Base-by-base conservation (phyloP, 2,797 vertebrate genomes). In the Paguma larvata region DNA sequence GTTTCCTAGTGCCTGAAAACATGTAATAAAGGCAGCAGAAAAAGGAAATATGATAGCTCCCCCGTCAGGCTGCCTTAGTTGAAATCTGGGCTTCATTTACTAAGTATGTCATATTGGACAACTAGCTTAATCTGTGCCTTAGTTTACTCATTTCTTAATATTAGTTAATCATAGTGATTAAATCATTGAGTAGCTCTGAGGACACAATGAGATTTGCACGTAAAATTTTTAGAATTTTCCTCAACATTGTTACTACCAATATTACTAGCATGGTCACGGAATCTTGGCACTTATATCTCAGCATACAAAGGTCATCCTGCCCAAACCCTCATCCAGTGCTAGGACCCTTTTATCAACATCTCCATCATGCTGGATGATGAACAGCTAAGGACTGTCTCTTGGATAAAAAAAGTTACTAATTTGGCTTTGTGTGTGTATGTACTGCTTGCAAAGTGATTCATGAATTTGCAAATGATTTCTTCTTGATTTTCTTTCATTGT, bases 141-240 rank as follows among this genome's bases (percentile, higher is more conserved):
- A 25, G 25, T 91, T 92, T 87, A 38, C 82, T 93, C 82, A 70
- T 46, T 77, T 73, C 23, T 77, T 90, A 86, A 77, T 56, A 27
- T 80, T 86, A 62, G 27, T 82, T 90, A 85, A 51, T 62, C 38
- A 83, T 30, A 70, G 30, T 82, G 41, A 70, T 6, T 93, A 53
- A 70, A n/a, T 78, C 63, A 86, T 7, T 96, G 27, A 19, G 67
- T 87, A 46, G 41, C 21, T 83, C 59, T 95, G n/a, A 82, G 62
- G 8, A n/a, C 18, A 86, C 86, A 93, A 62, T 82, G 34, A 83
- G 34, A 72, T 65, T 86, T 63, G 34, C 1, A 25, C 27, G 13
- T 14, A 80, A 63, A 34, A 70, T 56, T 53, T 90, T 93, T 82
- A 90, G 48, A 86, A n/a, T 51, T 44, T 77, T 38, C 67, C 18